A percentile compares a stretch with the other conserved stretches of the same genome.
These are phyloP conservation scores for Hydrotaea diabolus DNA, from an alignment of 2,888 invertebrate genomes.

Conservation along the genomic window DNA sequence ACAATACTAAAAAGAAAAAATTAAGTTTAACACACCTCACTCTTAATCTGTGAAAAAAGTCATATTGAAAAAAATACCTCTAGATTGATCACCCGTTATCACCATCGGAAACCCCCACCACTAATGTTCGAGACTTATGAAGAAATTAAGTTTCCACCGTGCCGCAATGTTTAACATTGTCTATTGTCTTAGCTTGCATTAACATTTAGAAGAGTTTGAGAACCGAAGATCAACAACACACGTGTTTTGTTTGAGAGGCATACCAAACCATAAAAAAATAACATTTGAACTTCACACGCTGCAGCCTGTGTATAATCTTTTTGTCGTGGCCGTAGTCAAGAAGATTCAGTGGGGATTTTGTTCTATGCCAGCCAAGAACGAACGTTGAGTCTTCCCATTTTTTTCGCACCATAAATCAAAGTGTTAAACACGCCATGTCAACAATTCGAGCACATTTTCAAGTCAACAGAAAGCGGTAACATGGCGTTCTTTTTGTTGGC, in stretches of 20 bases:
- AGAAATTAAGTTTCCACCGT: no score
- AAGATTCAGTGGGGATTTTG: slow-evolving; percentile 5
- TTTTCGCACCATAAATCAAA: slow-evolving; percentile 74
- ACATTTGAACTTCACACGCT: neutral
- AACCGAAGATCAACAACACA: no score
- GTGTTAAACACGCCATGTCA: slow-evolving; percentile 73
- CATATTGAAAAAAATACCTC: no score
- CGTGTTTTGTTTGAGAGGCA: no score
- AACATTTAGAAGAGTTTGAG: slow-evolving; percentile 19
- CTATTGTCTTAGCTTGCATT: slow-evolving; percentile 8
- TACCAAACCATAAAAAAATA: neutral
- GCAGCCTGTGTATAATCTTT: neutral
- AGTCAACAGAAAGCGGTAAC: slow-evolving; percentile 55
- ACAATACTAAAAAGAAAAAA: no score
- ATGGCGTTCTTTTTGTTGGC: slow-evolving; percentile 56
- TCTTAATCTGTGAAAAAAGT: no score
- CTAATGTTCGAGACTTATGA: no score
- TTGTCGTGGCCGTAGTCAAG: neutral
- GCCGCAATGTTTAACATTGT: neutral
- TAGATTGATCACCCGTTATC: no score
- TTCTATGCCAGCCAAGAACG: neutral
- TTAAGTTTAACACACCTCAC: no score
- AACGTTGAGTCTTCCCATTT: neutral
- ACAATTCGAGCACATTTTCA: slow-evolving; percentile 62
- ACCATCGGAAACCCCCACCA: no score